These are phyloP conservation scores for Zoroaster sp. DNA, from an alignment of 53 echinoderm and acorn worm genomes.

Conservation along the genomic window DNA sequence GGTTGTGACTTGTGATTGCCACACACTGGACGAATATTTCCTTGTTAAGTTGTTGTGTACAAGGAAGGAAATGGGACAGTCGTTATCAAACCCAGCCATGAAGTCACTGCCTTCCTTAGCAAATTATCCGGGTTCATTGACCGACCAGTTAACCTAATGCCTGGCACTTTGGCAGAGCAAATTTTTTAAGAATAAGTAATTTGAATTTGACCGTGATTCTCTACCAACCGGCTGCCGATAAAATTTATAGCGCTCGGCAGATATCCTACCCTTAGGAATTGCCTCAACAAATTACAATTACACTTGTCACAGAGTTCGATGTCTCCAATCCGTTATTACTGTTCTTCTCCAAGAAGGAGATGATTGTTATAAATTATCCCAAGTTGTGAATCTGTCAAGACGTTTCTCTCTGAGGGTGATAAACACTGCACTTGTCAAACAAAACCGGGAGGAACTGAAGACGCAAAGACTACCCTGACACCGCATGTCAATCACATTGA, in stretches of 20 bases:
- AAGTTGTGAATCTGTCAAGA: conserved; percentile 22
- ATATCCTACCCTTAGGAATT: not conserved
- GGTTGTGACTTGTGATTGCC: not conserved
- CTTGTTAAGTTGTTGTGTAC: not conserved
- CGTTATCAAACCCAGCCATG: not conserved
- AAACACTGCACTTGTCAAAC: not conserved
- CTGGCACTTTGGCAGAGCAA: not conserved
- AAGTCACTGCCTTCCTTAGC: not conserved
- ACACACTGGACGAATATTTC: not conserved
- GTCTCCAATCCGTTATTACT: not conserved
- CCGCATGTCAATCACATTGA: conserved; percentile 4
- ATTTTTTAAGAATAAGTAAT: not conserved
- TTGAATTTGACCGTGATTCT: not conserved
- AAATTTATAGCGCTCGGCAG: not conserved
- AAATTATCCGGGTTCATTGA: not conserved
- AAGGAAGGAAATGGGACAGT: conserved; percentile 1
- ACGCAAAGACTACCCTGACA: not conserved
- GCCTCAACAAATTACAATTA: not conserved
- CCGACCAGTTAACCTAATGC: not conserved
- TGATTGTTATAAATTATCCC: conserved; percentile 8
- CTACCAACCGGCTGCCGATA: not conserved
- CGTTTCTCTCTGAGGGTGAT: not conserved
- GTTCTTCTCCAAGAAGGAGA: not conserved
- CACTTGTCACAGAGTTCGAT: not conserved
- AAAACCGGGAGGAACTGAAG: not conserved